These are phyloP conservation scores for Eriosoma lanigerum DNA, from an alignment of 1,140 invertebrate genomes.

Conservation along the genomic window DNA sequence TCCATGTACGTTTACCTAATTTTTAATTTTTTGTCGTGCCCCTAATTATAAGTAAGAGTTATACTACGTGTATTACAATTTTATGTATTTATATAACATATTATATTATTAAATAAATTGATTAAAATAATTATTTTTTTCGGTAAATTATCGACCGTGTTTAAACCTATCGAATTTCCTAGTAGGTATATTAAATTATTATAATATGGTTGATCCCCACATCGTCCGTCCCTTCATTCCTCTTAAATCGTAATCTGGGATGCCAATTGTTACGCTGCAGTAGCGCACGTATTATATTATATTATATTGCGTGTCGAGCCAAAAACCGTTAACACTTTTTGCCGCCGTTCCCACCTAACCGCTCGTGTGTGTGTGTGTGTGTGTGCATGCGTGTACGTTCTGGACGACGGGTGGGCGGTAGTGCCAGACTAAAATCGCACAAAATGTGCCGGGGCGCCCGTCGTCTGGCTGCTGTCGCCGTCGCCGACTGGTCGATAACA, in stretches of 20 bases:
- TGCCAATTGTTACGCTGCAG: constrained; percentile 23
- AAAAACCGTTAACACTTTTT: constrained; percentile 6
- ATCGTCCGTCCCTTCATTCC: background rate
- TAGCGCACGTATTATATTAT: too few relatives aligned
- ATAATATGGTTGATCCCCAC: too few relatives aligned
- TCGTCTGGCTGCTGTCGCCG: constrained; percentile 10
- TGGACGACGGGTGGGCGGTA: background rate
- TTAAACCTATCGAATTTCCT: background rate
- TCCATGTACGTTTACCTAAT: too few relatives aligned
- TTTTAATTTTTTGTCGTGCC: too few relatives aligned
- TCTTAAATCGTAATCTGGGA: too few relatives aligned
- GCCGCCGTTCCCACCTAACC: background rate
- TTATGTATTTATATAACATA: too few relatives aligned
- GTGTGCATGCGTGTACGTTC: background rate
- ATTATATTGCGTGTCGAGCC: background rate
- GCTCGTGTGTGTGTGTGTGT: background rate
- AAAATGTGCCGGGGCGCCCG: constrained; percentile 22
- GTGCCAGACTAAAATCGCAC: constrained; percentile 8
- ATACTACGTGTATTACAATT: too few relatives aligned
- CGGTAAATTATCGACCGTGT: background rate
- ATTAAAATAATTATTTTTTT: too few relatives aligned
- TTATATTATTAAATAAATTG: too few relatives aligned
- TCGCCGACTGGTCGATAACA: constrained; percentile 21
- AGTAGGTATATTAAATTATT: too few relatives aligned
- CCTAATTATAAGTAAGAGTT: too few relatives aligned